Evolutionary conservation across 2,888 invertebrate genomes (phyloP).

Genomic region (Diarsia dahlii): DNA sequence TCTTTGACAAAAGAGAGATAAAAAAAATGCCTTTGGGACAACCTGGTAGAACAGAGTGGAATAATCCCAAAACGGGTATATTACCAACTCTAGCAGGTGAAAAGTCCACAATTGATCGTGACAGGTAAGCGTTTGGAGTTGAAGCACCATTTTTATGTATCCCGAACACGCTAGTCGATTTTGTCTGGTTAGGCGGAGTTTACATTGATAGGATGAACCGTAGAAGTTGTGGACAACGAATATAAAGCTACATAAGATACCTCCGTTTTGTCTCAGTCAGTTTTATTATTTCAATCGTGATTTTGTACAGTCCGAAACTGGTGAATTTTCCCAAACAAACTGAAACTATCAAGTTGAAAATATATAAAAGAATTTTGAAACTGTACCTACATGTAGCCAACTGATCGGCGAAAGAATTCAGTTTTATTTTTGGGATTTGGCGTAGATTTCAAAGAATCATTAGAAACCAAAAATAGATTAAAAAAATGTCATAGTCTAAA

Average conservation of each 20-base stretch:
- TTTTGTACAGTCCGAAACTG: not conserved
- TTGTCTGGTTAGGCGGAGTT: conserved; percentile 22
- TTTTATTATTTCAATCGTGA: not conserved
- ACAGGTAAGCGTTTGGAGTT: conserved; percentile 41
- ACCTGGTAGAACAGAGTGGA: not conserved
- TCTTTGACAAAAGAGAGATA: no score
- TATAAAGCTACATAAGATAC: not conserved
- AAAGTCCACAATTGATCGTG: conserved; percentile 56
- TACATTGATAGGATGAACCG: conserved; percentile 2
- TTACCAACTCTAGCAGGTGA: conserved; percentile 30
- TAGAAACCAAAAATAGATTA: no score
- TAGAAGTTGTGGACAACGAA: not conserved
- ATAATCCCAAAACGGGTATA: not conserved
- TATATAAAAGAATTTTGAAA: no score
- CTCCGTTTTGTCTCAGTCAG: not conserved
- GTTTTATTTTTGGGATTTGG: not conserved
- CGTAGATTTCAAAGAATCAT: not conserved
- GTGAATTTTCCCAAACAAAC: no score
- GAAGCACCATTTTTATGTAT: conserved; percentile 59
- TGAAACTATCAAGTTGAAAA: no score
- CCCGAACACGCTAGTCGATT: conserved; percentile 51
- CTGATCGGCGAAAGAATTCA: not conserved
- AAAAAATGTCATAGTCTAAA: not conserved
- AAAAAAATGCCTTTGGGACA: not conserved
- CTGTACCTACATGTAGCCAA: no score